Evolutionary conservation across 2,797 vertebrate genomes (phyloP), one percentile per base, ranked within the genome.

Genomic region (Pseudotriccus pelzelni): DNA sequence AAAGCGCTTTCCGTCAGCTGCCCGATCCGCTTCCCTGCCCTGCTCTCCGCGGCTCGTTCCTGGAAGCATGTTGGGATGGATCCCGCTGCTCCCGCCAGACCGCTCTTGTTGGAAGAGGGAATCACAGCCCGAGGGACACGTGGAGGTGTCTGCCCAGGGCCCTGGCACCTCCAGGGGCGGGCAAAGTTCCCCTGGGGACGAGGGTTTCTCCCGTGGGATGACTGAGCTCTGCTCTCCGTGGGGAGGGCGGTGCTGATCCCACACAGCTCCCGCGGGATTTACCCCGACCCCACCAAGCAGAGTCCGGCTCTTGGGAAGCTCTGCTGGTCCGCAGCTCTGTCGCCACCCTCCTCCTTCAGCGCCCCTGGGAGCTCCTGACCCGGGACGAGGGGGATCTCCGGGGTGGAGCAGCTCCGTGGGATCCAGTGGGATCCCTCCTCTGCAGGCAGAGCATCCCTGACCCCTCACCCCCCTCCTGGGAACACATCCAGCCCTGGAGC

Each of bases 251-350:
- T 59, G 14, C 53, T 1, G 49, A 17, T 6, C 46, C 28, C 3
- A 6, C 19, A 0, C 50, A 12, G 63, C 78, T 22, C 74, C 52
- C 2, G 0, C 4, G 0, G 3, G 1, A 5, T 20, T 39, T 9
- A 13, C 3, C 1, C 20, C 81, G 20, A 9, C 3, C 34, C 49
- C 69, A 24, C 7, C 15, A 30, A 52, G 60, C 39, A 36, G 12
- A 49, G 39, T 17, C 15, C 10, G 62, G 25, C 22, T 23, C 19
- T n/a, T 7, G 50, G 49, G 22, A 0, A 17, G 25, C 5, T 66
- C 55, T 68, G 3, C 27, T 16, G 67, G 36, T 32, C 44, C 7
- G 78, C 3, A 25, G 70, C 74, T 23, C 3, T 10, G 19, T 2
- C 87, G 52, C 67, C 78, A 59, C 2, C 34, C 63, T 19, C 18